These are phyloP conservation scores for Oryzias sinensis DNA, from an alignment of 2,797 vertebrate genomes.

Conservation along the genomic window DNA sequence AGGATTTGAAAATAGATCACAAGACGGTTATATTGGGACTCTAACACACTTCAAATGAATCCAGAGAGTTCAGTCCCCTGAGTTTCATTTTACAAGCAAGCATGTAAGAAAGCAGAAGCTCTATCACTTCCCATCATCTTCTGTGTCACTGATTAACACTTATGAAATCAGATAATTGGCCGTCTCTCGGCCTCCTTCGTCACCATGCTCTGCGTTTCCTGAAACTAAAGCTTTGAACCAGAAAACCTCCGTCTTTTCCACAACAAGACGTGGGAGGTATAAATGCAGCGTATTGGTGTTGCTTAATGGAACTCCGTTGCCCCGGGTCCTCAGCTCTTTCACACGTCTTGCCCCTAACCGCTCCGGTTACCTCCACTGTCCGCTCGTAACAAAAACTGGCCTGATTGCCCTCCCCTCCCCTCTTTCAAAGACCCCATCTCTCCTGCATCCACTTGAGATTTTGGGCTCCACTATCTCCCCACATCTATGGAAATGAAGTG, in stretches of 20 bases:
- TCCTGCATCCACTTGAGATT: constrained; percentile 73
- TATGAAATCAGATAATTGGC: constrained; percentile 6
- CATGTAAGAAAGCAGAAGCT: too few relatives aligned
- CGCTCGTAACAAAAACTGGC: constrained; percentile 75
- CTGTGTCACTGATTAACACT: background rate
- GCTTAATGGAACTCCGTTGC: constrained; percentile 74
- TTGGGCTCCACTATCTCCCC: constrained; percentile 61
- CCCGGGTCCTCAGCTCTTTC: constrained; percentile 75
- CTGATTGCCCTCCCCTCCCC: constrained; percentile 81
- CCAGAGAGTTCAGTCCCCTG: too few relatives aligned
- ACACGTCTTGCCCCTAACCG: constrained; percentile 75
- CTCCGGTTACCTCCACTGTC: constrained; percentile 83
- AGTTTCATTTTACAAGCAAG: background rate
- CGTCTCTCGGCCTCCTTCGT: constrained; percentile 28
- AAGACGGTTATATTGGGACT: too few relatives aligned
- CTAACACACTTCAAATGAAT: too few relatives aligned
- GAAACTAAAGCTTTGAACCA: constrained; percentile 40
- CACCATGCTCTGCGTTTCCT: constrained; percentile 31
- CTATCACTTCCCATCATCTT: background rate
- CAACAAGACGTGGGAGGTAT: constrained; percentile 75
- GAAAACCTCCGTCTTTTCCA: constrained; percentile 70
- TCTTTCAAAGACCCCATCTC: constrained; percentile 65
- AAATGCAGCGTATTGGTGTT: constrained; percentile 65
- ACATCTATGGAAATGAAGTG: constrained; percentile 79
- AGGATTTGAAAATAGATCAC: too few relatives aligned